These are phyloP conservation scores for Eretmochelys imbricata DNA, from an alignment of 2,113 vertebrate species.

Conservation along the genomic window DNA sequence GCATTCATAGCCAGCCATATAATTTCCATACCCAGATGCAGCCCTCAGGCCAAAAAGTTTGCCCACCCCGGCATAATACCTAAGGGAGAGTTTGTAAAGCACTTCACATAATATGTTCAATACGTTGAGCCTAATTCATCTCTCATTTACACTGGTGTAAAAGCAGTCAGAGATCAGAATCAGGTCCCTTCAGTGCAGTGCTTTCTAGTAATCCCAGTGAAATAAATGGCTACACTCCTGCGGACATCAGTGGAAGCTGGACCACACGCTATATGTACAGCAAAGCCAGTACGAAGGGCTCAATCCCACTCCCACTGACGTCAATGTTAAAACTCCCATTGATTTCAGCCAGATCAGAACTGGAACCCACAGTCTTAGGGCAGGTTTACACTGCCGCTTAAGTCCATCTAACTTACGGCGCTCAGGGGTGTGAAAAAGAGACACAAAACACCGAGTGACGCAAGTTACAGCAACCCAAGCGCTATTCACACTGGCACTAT, in stretches of 20 bases:
- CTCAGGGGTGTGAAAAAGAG: too few relatives aligned
- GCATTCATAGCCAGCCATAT: too few relatives aligned
- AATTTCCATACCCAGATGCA: too few relatives aligned
- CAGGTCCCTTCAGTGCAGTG: not conserved
- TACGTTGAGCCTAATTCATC: not conserved
- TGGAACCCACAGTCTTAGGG: not conserved
- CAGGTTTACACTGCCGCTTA: too few relatives aligned
- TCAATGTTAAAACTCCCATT: conserved; percentile 15
- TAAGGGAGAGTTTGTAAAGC: not conserved
- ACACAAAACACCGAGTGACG: too few relatives aligned
- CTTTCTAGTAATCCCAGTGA: not conserved
- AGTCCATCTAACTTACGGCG: too few relatives aligned
- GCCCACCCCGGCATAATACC: not conserved
- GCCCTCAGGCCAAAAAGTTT: too few relatives aligned
- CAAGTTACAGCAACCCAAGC: too few relatives aligned
- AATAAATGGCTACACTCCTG: not conserved
- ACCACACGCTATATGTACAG: too few relatives aligned
- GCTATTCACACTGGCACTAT: too few relatives aligned
- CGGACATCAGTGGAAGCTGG: too few relatives aligned
- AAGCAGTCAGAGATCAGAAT: not conserved
- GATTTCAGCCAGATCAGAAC: conserved; percentile 30
- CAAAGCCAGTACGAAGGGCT: not conserved
- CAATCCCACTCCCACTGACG: not conserved
- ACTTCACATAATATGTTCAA: not conserved
- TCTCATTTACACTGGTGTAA: accelerated